Base-by-base conservation (phyloP, 1,140 invertebrate species). In the Caerostris extrusa region DNA sequence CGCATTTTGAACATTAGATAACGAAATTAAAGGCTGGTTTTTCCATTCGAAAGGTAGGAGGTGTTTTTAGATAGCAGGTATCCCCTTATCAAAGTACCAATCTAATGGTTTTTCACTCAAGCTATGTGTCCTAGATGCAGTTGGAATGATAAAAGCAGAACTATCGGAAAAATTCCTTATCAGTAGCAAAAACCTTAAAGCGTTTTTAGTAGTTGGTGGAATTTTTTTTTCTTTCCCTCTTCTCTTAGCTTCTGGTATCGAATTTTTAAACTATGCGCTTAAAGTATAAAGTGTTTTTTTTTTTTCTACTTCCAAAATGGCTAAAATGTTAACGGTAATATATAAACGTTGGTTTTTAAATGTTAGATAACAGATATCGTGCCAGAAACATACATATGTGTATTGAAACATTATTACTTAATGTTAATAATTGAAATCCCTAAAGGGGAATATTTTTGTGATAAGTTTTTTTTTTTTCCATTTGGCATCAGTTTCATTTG, bases 111-210 rank as follows among this genome's bases (percentile, higher is more conserved):
- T 87, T 87, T 87, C 56, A 61, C 34, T 61, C 85, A 71, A 34
- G 34, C 34, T 12, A 34, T n/a, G 8, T n/a, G 85, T 53, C 5
- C 12, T 56, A 58, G 19, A 71, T 58, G 57, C 85, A 34, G 5
- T 50, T 87, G 85, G 34, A 87, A 87, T 87, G 85, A 87, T 87
- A 87, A 87, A 19, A 53, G 85, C 14, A 50, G 61, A 87, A 87
- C 85, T 87, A 87, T 87, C 34, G 85, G 85, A 87, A 87, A 34
- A 87, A 87, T 87, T 87, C 60, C 81, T 87, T 87, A 87, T 87
- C 85, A 87, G 85, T 57, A 19, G n/a, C 56, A 61, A 87, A 87
- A 87, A 87, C 57, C 85, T 87, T 64, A 64, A 87, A 87, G 60
- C 56, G 81, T 83, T 83, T 83, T 83, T 57, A 83, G 56, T 83